Base-by-base conservation (phyloP, 2,797 vertebrate species). In the Anisognathus igniventris region DNA sequence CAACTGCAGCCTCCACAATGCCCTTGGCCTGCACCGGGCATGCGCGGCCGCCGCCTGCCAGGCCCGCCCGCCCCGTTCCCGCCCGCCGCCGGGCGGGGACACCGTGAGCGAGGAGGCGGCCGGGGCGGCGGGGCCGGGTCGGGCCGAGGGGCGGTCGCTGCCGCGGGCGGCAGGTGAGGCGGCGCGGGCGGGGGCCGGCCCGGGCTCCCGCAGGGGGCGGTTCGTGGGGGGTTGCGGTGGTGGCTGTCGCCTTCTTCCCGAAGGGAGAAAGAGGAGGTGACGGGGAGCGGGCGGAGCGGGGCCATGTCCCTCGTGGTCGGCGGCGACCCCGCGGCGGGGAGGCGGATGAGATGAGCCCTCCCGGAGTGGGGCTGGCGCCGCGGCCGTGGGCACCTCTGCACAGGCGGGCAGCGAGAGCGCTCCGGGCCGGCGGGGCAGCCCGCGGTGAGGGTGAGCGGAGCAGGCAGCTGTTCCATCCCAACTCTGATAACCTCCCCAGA, bases 81-180 rank as follows among this genome's bases (percentile, higher is more conserved):
- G 40, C 61, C 61, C 50, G 62, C 62, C 62, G 76, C 62, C 53
- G 53, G 53, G 53, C 53, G 53, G 53, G 75, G 42, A 47, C 75
- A 14, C 22, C 7, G 50, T 4, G 33, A 37, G 28, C 28, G 28
- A 65, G 45, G 72, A 50, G 72, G 72, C 18, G 57, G 72, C 44
- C 28, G 72, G 74, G 60, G 47, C 37, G 73, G 60, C 27, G 27
- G 75, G 74, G 60, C 73, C 58, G 73, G 47, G 45, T 57, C 57
- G 60, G 9, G 64, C 50, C n/a, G 40, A n/a, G 75, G 76, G 76
- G 76, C 76, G 62, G 76, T 66, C 62, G 62, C 76, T 66, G 62
- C 56, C 33, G 67, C 66, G 37, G 62, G 70, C 48, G 35, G 82
- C 92, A 82, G 83, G 91, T 89, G 91, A 93, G 86, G 86, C 33